Evolutionary conservation across 2,888 invertebrate genomes (phyloP).

Genomic region (Gibbula magus): DNA sequence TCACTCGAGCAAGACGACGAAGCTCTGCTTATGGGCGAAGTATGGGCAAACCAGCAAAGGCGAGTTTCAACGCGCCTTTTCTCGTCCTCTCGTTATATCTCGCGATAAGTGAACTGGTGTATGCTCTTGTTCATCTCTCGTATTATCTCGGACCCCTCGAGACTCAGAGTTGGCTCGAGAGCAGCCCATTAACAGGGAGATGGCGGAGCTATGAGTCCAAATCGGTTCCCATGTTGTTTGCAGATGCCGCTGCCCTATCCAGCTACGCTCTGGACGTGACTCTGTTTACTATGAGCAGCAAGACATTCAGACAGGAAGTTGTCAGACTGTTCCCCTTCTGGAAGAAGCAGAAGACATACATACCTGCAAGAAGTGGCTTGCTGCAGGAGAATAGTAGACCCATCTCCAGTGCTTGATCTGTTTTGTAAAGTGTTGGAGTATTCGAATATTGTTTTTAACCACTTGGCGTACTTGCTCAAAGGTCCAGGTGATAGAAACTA

Average conservation of each 20-base stretch:
- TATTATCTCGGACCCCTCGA: constrained; percentile 21
- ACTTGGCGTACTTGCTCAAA: no score
- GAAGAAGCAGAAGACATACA: neutral
- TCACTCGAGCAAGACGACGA: constrained; percentile 16
- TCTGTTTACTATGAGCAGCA: constrained; percentile 35
- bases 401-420: no score
- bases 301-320: constrained; percentile 31
- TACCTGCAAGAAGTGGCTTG: neutral
- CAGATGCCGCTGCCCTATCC: constrained; percentile 32
- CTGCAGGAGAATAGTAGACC: no score
- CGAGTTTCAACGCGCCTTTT: constrained; percentile 34
- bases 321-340: neutral
- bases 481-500: no score
- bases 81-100: constrained; percentile 37
- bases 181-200: constrained; percentile 28
- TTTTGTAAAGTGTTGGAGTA: no score
- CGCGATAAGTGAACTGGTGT: constrained; percentile 38
- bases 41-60: constrained; percentile 33
- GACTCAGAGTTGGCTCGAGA: neutral
- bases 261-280: constrained; percentile 38
- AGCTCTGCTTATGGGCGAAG: constrained; percentile 33
- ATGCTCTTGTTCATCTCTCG: constrained; percentile 37
- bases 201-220: constrained; percentile 33
- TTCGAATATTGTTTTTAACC: no score
- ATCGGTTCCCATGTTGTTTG: constrained; percentile 29